Base-by-base conservation (phyloP, 2,888 invertebrate species). In the Eristalis tenax region DNA sequence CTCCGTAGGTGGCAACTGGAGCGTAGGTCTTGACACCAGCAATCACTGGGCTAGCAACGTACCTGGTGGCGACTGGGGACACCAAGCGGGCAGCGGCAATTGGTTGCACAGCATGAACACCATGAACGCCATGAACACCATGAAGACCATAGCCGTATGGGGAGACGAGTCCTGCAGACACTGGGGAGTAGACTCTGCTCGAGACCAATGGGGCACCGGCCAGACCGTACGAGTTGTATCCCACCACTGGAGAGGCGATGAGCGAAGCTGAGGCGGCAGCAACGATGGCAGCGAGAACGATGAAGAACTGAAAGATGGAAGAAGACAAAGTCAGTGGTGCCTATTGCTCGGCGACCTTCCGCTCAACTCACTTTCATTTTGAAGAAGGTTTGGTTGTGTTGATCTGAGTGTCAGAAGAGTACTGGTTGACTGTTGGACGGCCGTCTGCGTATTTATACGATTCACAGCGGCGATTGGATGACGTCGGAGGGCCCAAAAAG, bases 261-360 rank as follows among this genome's bases (percentile, higher is more conserved):
- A 57, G 26, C 15, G 70, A 66, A 59, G 79, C 79, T 35, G 79
- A 73, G n/a, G 79, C 79, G 26, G 79, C 32, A 66, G 70, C 77
- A 63, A 38, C 66, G 35, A 73, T 32, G 43, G 66, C 40, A 8
- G 59, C 71, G 18, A 79, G 35, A 73, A 59, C 79, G 32, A 79
- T 57, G 79, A 79, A 73, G 3, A 73, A 15, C 79, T 79, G 50
- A 66, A 78, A 70, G 22, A 35, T 15, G 1, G 4, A 28, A 38
- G 38, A 15, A 57, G 26, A 26, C 13, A 5, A 1, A 5, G 26
- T 23, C 13, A 15, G 23, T 26, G 13, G 15, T 26, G 23, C 15
- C 26, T 43, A 66, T 11, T n/a, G 26, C n/a, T 43, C 23, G 43
- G 13, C 69, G 66, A 40, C 59, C 59, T 76, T 59, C 59, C 3